A percentile compares a stretch with the other conserved stretches of the same genome.
phyloP scores from a whole-genome alignment of 2,888 invertebrate species.

The Platyscelio sp. region DNA sequence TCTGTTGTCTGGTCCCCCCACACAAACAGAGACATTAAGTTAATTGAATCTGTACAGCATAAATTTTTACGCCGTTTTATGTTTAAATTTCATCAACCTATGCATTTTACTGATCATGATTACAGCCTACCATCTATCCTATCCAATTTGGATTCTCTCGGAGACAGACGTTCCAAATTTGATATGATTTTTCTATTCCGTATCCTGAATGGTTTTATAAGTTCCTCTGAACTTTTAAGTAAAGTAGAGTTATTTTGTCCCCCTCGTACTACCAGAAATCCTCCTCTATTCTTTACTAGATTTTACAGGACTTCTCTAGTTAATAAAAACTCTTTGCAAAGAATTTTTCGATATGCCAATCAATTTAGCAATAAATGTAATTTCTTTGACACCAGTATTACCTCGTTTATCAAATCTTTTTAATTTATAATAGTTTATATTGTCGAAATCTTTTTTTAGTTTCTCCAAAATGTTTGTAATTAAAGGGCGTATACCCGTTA shows the following conservation, averaged over 20 bases:
- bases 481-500: neutral
- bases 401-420: neutral
- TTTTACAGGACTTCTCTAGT: neutral
- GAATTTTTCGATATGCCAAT: neutral
- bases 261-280: neutral
- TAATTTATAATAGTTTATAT: too few relatives aligned
- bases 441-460: neutral
- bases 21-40: neutral
- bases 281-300: neutral
- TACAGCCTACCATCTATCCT: neutral
- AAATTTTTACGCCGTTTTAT: slow-evolving; percentile 8
- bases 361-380: neutral
- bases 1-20: neutral
- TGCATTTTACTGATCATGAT: slow-evolving; percentile 10
- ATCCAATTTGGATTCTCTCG: neutral
- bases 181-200: neutral
- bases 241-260: neutral
- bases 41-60: neutral
- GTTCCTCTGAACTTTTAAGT: neutral
- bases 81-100: neutral
- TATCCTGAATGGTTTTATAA: neutral
- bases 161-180: neutral
- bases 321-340: neutral
- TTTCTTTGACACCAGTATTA: neutral
- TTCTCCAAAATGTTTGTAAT: neutral